These are phyloP conservation scores for Stenolophus ochropezus DNA, from an alignment of 2,888 invertebrate genomes.

Conservation along the genomic window DNA sequence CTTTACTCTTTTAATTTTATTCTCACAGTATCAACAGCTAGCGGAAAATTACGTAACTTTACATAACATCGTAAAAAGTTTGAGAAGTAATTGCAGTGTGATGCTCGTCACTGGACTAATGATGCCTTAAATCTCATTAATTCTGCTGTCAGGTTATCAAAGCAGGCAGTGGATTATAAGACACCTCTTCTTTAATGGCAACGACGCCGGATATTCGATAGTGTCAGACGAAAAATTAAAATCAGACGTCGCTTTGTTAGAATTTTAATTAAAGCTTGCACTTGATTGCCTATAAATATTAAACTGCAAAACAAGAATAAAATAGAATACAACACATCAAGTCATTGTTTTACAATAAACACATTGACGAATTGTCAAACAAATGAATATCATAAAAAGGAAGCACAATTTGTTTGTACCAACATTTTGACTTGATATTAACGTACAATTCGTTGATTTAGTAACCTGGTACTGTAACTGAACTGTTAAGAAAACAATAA, in stretches of 20 bases:
- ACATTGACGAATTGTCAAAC: too few species aligned
- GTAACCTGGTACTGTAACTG: too few species aligned
- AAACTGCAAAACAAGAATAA: neutral
- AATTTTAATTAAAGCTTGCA: neutral
- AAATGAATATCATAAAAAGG: too few species aligned
- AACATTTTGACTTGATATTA: too few species aligned
- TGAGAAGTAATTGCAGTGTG: conserved; percentile 9
- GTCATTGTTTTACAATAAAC: too few species aligned
- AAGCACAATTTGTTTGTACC: too few species aligned
- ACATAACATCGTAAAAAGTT: conserved; percentile 17
- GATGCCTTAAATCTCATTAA: conserved; percentile 42
- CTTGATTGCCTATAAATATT: neutral
- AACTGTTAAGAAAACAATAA: too few species aligned
- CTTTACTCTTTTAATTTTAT: neutral
- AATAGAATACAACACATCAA: neutral
- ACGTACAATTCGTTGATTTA: too few species aligned
- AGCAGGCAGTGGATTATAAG: neutral
- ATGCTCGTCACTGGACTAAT: conserved; percentile 12
- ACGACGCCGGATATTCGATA: neutral
- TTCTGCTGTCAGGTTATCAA: conserved; percentile 27
- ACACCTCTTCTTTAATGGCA: conserved; percentile 14
- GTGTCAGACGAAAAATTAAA: neutral
- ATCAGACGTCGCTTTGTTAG: neutral
- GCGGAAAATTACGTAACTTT: conserved; percentile 16
- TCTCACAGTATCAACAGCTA: conserved; percentile 8